Evolutionary conservation across 2,113 vertebrate genomes (phyloP).

Genomic region (Serinus canaria): DNA sequence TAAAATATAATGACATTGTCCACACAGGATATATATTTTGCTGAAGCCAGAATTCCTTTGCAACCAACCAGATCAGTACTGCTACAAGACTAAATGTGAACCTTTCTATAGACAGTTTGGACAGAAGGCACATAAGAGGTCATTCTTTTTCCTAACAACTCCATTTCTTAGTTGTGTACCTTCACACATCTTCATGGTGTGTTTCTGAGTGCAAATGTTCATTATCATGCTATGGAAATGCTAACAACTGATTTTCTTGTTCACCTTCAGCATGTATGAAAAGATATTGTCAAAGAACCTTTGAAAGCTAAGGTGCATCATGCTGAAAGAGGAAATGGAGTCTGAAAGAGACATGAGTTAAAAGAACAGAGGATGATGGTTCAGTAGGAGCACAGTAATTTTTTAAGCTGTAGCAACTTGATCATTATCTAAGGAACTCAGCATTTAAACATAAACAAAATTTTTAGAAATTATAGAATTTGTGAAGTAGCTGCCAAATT

Average conservation of each 20-base stretch:
- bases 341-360: neutral
- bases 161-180: neutral
- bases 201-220: neutral
- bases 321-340: neutral
- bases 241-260: neutral
- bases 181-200: neutral
- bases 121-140: neutral
- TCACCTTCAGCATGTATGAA: neutral
- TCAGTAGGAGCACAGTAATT: neutral
- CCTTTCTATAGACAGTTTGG: neutral
- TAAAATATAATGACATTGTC: neutral
- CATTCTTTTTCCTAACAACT: neutral
- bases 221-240: neutral
- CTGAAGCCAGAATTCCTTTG: neutral
- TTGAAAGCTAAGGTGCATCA: neutral
- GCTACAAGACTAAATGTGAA: neutral
- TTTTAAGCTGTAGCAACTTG: neutral
- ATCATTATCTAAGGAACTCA: neutral
- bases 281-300: neutral
- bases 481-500: neutral
- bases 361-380: neutral
- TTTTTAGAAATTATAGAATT: neutral
- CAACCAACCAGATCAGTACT: neutral
- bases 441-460: neutral
- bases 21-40: neutral